phyloP scores from a whole-genome alignment of 1,140 invertebrate species.

The Drosophila erecta region DNA sequence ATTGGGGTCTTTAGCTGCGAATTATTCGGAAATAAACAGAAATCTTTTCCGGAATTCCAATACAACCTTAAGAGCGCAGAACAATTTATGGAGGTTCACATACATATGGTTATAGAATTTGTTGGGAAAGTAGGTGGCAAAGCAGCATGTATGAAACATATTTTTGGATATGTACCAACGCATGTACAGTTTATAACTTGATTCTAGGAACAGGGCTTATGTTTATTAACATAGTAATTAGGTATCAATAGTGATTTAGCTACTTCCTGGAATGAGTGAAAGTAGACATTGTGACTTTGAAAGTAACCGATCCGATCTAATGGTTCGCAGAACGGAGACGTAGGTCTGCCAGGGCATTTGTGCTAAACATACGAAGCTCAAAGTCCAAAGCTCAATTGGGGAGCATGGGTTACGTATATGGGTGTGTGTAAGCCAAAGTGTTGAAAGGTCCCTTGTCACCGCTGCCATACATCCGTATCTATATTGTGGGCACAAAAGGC shows the following conservation, averaged over 20 bases:
- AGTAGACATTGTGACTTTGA: not conserved
- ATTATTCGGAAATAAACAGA: not conserved
- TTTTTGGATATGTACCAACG: too few relatives aligned
- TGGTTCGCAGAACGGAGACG: not conserved
- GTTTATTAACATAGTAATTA: not conserved
- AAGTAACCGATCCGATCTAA: conserved; percentile 11
- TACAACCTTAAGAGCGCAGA: not conserved
- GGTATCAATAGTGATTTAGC: not conserved
- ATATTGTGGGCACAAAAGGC: conserved; percentile 22
- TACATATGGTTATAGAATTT: too few relatives aligned
- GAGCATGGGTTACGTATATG: conserved; percentile 1
- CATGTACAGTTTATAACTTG: too few relatives aligned
- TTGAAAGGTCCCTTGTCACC: conserved; percentile 49
- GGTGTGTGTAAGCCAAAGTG: conserved; percentile 29
- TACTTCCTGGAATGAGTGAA: conserved; percentile 6
- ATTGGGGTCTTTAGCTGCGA: not conserved
- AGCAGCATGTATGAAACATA: too few relatives aligned
- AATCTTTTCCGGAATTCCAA: not conserved
- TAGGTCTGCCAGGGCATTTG: conserved; percentile 13
- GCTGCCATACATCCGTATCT: not conserved
- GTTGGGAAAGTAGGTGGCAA: too few relatives aligned
- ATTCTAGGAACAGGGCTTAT: not conserved
- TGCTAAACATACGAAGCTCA: conserved; percentile 31
- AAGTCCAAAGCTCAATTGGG: conserved; percentile 51
- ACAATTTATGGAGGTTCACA: too few relatives aligned